Evolutionary conservation across 1,140 invertebrate species (phyloP), one percentile per base, ranked within the genome.

Genomic region (Drosophila baimaii): DNA sequence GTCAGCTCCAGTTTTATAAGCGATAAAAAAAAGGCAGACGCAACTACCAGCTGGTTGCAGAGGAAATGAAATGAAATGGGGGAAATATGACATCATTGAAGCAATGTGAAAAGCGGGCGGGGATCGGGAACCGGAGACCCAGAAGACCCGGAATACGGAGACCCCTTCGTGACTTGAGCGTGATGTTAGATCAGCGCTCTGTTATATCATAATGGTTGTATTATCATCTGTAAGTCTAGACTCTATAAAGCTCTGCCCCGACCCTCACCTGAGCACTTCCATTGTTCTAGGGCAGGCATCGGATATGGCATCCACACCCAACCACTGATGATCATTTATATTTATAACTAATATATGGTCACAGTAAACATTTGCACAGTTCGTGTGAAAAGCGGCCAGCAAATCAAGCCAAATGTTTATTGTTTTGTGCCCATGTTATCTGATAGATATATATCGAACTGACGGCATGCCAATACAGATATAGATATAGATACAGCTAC

Each of bases 41-140:
- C 21, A 41, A 64, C 25, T 31, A 41, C 25, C 25, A 62, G 35
- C 19, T 54, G 65, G 55, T 33, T 25, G 29, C 31, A 46, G 66
- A 43, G 66, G 31, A 54, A 54, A 70, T 49, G 56, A 71, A 81
- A 56, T 73, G 46, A 65, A 73, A 64, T 56, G 43, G 27, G 56
- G 25, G 47, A 17, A 35, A 39, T 63, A 82, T 82, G 79, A 82
- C 75, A 82, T 82, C 79, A 82, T 69, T 39, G 41, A 9, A 15
- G 19, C 21, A 51, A 31, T 31, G 19, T 23, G 25, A 59, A 59
- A 59, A 68, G 31, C 19, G 21, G 57, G 15, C 27, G 33, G 47
- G 19, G 63, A 46, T 21, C 33, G 25, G 25, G 10, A 39, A 58
- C 19, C 5, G n/a, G 17, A 19, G 54, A 58, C n/a, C 23, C 23